Percentiles rank a stretch among this genome's conserved stretches.
Conservation (phyloP, 37 sponge, comb jelly and placozoan genomes). For the Bolinopsis microptera region DNA sequence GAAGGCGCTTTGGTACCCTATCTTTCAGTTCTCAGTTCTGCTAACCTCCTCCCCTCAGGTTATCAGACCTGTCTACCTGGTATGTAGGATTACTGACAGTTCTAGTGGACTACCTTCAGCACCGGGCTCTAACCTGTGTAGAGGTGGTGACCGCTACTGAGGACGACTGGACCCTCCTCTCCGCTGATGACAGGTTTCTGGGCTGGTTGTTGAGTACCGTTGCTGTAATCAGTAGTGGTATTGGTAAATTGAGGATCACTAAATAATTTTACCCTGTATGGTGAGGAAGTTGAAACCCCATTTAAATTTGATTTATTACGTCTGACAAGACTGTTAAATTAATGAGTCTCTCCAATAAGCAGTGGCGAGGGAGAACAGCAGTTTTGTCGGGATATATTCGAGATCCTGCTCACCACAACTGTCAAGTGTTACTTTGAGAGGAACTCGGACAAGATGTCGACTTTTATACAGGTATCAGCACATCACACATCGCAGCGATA, state of each 20-base stretch:
- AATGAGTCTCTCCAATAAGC: too few species aligned
- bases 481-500: too few species aligned
- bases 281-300: too few species aligned
- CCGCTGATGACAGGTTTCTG: slow-evolving; percentile 61
- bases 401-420: slow-evolving; percentile 4
- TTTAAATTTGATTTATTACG: too few species aligned
- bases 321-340: too few species aligned
- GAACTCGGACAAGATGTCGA: slow-evolving; percentile 19
- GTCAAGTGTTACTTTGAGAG: slow-evolving; percentile 21
- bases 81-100: background rate
- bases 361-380: background rate
- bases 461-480: slow-evolving; percentile 24
- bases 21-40: too few species aligned
- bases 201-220: too few species aligned
- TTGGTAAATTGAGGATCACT: too few species aligned
- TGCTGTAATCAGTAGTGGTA: too few species aligned
- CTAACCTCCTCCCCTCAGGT: background rate
- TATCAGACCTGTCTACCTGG: slow-evolving; percentile 53
- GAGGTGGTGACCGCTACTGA: slow-evolving; percentile 19
- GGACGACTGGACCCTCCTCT: slow-evolving; percentile 60
- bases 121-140: slow-evolving; percentile 32
- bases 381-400: slow-evolving; percentile 21
- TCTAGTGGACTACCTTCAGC: slow-evolving; percentile 29
- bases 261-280: too few species aligned
- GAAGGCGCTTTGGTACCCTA: too few species aligned